phyloP scores from a whole-genome alignment of 2,888 invertebrate species.

The Homarus gammarus region DNA sequence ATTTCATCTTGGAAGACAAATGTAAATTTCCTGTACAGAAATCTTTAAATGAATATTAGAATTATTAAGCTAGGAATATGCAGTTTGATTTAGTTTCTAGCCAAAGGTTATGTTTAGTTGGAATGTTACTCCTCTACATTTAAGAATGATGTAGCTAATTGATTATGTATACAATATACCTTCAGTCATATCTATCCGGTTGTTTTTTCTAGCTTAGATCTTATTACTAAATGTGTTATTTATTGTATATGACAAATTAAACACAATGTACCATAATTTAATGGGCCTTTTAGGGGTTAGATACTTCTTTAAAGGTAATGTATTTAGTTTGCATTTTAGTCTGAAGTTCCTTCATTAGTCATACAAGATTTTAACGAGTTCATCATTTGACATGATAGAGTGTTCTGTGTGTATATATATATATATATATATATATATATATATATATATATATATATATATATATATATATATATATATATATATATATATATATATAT shows the following conservation, averaged over 20 bases:
- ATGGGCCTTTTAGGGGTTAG: constrained; percentile 64
- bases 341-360: constrained; percentile 62
- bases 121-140: constrained; percentile 27
- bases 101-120: constrained; percentile 71
- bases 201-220: constrained; percentile 11
- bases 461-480: too few relatives aligned
- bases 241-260: constrained; percentile 23
- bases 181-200: constrained; percentile 20
- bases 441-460: too few relatives aligned
- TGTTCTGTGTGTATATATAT: too few relatives aligned
- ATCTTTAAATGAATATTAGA: constrained; percentile 25
- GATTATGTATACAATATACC: constrained; percentile 28
- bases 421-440: too few relatives aligned
- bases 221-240: constrained; percentile 36
- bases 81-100: constrained; percentile 67
- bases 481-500: too few relatives aligned
- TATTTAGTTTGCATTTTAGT: constrained; percentile 51
- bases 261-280: constrained; percentile 26
- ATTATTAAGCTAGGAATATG: constrained; percentile 46
- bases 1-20: background rate
- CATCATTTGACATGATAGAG: background rate
- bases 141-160: constrained; percentile 17
- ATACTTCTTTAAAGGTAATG: constrained; percentile 24
- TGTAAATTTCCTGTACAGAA: constrained; percentile 48
- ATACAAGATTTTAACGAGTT: constrained; percentile 22